These are phyloP conservation scores for Willisornis vidua DNA, from an alignment of 2,113 vertebrate species.

Conservation along the genomic window DNA sequence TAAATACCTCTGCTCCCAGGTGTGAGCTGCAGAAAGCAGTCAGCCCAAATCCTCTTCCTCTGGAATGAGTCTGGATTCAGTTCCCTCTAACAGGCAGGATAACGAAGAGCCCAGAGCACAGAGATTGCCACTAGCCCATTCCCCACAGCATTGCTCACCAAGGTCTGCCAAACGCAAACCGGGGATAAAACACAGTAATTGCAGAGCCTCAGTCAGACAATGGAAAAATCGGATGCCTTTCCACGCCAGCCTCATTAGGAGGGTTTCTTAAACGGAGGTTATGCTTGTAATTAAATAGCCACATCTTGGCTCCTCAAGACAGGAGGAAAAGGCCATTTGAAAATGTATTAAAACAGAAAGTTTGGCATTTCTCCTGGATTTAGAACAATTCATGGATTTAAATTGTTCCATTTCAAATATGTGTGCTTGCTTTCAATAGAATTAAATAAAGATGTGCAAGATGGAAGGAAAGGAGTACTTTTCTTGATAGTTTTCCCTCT, in stretches of 20 bases:
- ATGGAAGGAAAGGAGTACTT: neutral
- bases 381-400: constrained; percentile 62
- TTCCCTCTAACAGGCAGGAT: neutral
- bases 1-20: neutral
- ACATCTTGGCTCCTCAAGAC: constrained; percentile 44
- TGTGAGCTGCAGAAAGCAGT: neutral
- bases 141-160: neutral
- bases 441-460: constrained; percentile 72
- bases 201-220: neutral
- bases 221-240: constrained; percentile 38
- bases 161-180: neutral
- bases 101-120: neutral
- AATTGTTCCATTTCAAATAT: constrained; percentile 45
- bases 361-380: constrained; percentile 68
- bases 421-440: constrained; percentile 44
- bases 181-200: constrained; percentile 25
- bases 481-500: constrained; percentile 20
- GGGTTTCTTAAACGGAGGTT: constrained; percentile 30
- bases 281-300: constrained; percentile 57
- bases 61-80: neutral
- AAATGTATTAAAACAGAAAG: constrained; percentile 58
- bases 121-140: neutral
- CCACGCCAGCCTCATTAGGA: neutral
- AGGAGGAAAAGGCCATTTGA: constrained; percentile 61
- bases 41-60: neutral